phyloP scores from a whole-genome alignment of 1,140 invertebrate species.

The Nixonia krombeini region DNA sequence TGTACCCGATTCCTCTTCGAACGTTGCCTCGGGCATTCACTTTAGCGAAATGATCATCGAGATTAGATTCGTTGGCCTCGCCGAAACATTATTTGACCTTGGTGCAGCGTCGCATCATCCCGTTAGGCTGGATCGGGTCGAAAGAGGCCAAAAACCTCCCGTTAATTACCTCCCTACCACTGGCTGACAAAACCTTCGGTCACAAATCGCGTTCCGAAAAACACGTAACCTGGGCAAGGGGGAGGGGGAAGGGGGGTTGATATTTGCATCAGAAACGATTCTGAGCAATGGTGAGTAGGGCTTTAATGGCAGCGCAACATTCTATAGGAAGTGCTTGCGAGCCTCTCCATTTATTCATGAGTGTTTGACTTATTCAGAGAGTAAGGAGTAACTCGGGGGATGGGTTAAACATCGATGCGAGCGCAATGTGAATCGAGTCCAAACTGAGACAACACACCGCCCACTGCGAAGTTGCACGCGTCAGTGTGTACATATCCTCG shows the following conservation, averaged over 20 bases:
- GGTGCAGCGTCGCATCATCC: too few relatives aligned
- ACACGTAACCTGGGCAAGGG: neutral
- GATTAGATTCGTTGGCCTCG: too few relatives aligned
- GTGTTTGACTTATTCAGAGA: constrained; percentile 66
- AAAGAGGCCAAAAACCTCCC: too few relatives aligned
- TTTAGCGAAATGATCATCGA: too few relatives aligned
- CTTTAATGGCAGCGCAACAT: constrained; percentile 28
- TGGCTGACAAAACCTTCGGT: too few relatives aligned
- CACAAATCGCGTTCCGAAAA: too few relatives aligned
- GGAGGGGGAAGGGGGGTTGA: too few relatives aligned
- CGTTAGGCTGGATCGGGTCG: too few relatives aligned
- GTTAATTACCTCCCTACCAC: too few relatives aligned
- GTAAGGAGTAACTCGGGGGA: constrained; percentile 45
- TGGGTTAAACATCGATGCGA: constrained; percentile 52
- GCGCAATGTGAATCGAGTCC: constrained; percentile 52
- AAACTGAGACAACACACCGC: constrained; percentile 22
- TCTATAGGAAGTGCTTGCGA: constrained; percentile 23
- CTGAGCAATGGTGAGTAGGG: constrained; percentile 15
- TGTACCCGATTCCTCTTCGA: constrained; percentile 20
- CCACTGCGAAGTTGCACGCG: constrained; percentile 37
- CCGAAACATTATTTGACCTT: too few relatives aligned
- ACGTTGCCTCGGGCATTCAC: too few relatives aligned
- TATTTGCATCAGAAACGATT: constrained; percentile 30
- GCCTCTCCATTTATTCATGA: constrained; percentile 63
- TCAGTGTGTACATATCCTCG: neutral